A percentile compares a stretch with the other conserved stretches of the same genome.
Evolutionary conservation across 2,113 vertebrate species (phyloP).

Genomic region (Agelaius tricolor): DNA sequence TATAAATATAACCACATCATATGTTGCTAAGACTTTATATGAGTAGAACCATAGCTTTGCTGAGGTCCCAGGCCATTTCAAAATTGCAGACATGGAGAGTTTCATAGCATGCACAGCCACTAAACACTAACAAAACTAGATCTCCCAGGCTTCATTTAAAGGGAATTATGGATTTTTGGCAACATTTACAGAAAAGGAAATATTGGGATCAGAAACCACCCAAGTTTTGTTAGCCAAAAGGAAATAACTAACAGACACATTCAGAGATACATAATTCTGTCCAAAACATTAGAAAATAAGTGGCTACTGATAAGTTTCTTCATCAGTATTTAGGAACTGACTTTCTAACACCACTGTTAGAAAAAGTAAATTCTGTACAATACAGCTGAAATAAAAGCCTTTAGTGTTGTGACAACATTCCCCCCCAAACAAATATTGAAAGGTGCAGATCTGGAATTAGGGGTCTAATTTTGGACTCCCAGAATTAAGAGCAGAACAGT

Average conservation of each 20-base stretch:
- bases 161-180: not conserved
- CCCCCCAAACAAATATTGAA: not conserved
- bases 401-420: not conserved
- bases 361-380: not conserved
- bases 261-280: not conserved
- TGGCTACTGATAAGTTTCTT: not conserved
- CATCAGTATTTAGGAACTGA: not conserved
- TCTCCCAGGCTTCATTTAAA: not conserved
- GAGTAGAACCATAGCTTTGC: not conserved
- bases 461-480: not conserved
- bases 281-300: not conserved
- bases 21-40: not conserved
- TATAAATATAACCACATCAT: not conserved
- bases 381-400: not conserved
- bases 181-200: not conserved
- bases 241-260: not conserved
- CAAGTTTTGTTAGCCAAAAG: not conserved
- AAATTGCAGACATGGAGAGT: not conserved
- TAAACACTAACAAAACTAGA: not conserved
- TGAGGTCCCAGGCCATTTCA: not conserved
- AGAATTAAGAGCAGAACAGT: not conserved
- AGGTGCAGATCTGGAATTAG: not conserved
- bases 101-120: not conserved
- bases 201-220: not conserved
- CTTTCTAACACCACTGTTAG: not conserved